Evolutionary conservation across 37 sponge, comb jelly and placozoan species (phyloP), one percentile per base, ranked within the genome.

Genomic region (Mnemiopsis leidyi): DNA sequence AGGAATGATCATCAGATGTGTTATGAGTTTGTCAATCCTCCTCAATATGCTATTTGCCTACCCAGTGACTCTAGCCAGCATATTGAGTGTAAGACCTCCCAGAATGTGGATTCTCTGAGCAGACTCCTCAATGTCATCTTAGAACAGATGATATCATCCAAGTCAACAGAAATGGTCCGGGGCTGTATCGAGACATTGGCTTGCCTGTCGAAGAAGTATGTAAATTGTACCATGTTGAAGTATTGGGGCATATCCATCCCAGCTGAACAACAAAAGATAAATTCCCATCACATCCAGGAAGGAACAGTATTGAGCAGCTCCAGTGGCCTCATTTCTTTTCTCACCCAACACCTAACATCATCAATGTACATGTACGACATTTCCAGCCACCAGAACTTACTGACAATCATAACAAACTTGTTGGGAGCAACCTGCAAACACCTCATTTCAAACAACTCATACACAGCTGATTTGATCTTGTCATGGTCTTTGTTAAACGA

Each of bases 301-400:
- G 79, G 79, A 0, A 13, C 18, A 34, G 61, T 40, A 2, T 21
- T 85, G 48, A 40, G 90, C 24, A 85, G 90, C 30, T 85, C 90
- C 40, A 85, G 90, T 25, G 90, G 90, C 16, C 90, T 85, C 24
- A 85, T 85, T 61, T 85, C 90, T 3, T 85, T 85, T 37, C 36
- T 85, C 35, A 85, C 90, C 48, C 90, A 32, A 35, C 61, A 85
- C 48, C 48, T 85, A 26, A 85, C 90, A 9, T 40, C 61, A 9
- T 85, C 90, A 38, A 85, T 85, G 90, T 85, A 85, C 90, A 85
- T 85, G 90, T 85, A 85, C 61, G 90, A 85, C 61, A 85, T 85
- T n/a, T 85, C 90, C n/a, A 39, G 90, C 61, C 90, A 85, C 61
- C 90, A 85, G 24, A 85, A 85, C 90, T 61, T 85, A 16, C 35